Percentiles rank a stretch among this genome's conserved stretches.
Evolutionary conservation across 92 coral and sea anemone genomes (phyloP).

Genomic region (Actinernus sp.): DNA sequence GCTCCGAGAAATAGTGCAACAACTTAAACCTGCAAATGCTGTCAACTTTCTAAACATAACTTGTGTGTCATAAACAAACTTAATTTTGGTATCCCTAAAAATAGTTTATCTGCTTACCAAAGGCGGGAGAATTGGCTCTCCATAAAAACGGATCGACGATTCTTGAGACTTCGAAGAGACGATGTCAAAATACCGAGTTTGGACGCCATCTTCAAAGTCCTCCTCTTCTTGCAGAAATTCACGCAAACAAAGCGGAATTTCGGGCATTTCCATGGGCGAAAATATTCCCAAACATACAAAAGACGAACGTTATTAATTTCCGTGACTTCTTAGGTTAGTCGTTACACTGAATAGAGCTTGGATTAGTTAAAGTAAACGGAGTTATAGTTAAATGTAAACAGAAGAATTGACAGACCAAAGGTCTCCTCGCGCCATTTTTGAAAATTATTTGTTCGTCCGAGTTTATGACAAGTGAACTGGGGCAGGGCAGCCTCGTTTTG

Average conservation of each 20-base stretch:
- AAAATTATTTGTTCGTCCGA: conserved; percentile 25
- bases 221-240: conserved; percentile 59
- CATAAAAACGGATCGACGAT: conserved; percentile 45
- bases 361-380: conserved; percentile 9
- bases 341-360: no score
- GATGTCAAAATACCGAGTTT: conserved; percentile 12
- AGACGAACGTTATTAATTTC: no score
- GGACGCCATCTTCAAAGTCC: conserved; percentile 4
- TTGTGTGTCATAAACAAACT: no score
- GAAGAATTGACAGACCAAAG: conserved; percentile 2
- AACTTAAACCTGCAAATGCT: no score
- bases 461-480: no score
- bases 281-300: no score
- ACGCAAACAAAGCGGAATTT: conserved; percentile 46
- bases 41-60: no score
- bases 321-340: no score
- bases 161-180: conserved; percentile 21
- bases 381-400: conserved; percentile 7
- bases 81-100: not conserved
- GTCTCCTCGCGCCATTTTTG: conserved; percentile 91
- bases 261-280: conserved; percentile 71
- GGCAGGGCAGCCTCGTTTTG: conserved; percentile 25
- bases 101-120: conserved; percentile 51
- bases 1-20: no score
- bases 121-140: conserved; percentile 72